Conservation (phyloP, 2,888 invertebrate species). For the Brachycybe producta region DNA sequence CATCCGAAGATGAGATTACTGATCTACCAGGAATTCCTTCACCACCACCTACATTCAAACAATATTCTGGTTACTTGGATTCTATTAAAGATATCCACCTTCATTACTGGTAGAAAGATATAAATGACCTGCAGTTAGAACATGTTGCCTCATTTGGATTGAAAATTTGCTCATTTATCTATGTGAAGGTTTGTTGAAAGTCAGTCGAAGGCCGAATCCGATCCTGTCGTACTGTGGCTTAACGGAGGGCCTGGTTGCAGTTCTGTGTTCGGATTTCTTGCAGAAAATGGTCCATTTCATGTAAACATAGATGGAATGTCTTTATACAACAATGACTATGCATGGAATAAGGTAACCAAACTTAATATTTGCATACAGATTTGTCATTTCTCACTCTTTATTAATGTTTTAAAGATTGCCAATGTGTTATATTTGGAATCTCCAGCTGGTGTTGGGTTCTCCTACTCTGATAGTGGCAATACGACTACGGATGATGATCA, state of each 20-base stretch:
- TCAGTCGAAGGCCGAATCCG: conserved; percentile 26
- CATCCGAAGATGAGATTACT: conserved; percentile 28
- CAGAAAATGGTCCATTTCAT: conserved; percentile 32
- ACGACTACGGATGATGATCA: conserved; percentile 34
- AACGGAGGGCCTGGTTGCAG: conserved; percentile 30
- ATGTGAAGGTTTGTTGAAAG: conserved; percentile 31
- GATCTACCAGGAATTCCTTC: conserved; percentile 32
- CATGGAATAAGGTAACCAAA: conserved; percentile 27
- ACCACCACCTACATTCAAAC: conserved; percentile 30
- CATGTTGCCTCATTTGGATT: no score
- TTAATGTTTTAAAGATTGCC: conserved; percentile 30
- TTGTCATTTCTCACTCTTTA: not conserved
- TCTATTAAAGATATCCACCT: conserved; percentile 26
- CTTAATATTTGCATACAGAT: conserved; percentile 39
- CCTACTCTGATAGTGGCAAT: conserved; percentile 35
- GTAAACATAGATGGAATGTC: conserved; percentile 22
- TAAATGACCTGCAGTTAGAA: no score
- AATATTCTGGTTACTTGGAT: conserved; percentile 37
- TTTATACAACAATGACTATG: conserved; percentile 23
- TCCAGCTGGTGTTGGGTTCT: conserved; percentile 40
- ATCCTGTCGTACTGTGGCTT: conserved; percentile 34
- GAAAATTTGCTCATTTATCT: no score
- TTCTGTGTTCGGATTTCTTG: conserved; percentile 24
- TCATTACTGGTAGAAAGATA: conserved; percentile 26
- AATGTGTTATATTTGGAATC: conserved; percentile 40